phyloP scores from a whole-genome alignment of 2,797 vertebrate genomes.

The Schizothorax lantsangensis region DNA sequence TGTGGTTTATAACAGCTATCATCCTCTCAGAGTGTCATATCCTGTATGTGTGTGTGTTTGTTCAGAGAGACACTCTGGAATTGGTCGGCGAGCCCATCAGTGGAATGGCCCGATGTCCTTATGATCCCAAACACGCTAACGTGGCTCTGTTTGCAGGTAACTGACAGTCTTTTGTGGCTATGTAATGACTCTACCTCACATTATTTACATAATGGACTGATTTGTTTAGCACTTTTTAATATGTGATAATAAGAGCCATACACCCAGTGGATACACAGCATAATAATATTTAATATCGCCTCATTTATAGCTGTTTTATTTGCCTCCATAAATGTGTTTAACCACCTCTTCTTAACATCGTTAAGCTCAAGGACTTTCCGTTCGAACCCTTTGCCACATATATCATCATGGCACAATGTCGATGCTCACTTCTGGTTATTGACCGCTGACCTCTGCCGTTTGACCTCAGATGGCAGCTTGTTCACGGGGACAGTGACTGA shows the following conservation, averaged over 20 bases:
- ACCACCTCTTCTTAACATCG: neutral
- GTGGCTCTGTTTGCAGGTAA: constrained; percentile 95
- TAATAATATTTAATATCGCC: constrained; percentile 11
- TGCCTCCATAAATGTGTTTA: constrained; percentile 11
- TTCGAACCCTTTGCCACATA: neutral
- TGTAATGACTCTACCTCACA: constrained; percentile 9
- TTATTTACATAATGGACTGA: constrained; percentile 10
- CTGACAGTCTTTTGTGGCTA: neutral
- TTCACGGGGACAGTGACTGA: constrained; percentile 97
- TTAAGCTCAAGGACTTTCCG: constrained; percentile 17
- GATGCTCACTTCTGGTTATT: constrained; percentile 15
- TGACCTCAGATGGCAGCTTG: constrained; percentile 88
- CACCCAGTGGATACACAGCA: neutral
- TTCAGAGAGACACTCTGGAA: constrained; percentile 90
- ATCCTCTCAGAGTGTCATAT: constrained; percentile 43
- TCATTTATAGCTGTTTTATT: constrained; percentile 29
- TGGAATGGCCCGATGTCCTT: constrained; percentile 96
- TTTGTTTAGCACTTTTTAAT: constrained; percentile 18
- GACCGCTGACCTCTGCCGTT: constrained; percentile 29
- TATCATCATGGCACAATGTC: constrained; percentile 8
- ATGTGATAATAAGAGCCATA: constrained; percentile 6
- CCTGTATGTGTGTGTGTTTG: constrained; percentile 46
- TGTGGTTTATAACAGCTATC: constrained; percentile 45
- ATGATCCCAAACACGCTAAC: constrained; percentile 94
- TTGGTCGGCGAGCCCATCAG: constrained; percentile 90